Conservation (phyloP, 2,888 invertebrate species). For the Venustoraphidia nigricollis region DNA sequence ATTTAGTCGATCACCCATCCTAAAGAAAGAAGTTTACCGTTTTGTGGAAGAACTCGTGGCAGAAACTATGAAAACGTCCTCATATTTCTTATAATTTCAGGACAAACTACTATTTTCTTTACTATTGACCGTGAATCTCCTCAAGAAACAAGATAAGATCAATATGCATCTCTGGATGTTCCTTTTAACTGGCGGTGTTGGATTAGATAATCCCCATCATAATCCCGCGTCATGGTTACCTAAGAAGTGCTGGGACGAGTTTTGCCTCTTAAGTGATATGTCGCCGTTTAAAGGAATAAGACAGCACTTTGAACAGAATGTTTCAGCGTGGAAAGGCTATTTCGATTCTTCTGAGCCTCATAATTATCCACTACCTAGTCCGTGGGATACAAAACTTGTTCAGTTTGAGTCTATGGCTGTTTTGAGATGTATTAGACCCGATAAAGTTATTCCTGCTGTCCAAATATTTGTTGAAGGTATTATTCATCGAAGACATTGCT, state of each 20-base stretch:
- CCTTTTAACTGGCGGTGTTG: conserved; percentile 72
- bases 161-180: conserved; percentile 65
- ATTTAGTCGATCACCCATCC: no score
- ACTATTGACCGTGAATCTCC: conserved; percentile 54
- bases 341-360: conserved; percentile 69
- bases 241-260: conserved; percentile 58
- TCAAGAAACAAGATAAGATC: conserved; percentile 41
- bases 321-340: conserved; percentile 49
- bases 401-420: conserved; percentile 63
- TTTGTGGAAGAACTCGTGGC: no score
- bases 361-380: conserved; percentile 44
- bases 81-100: no score
- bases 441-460: conserved; percentile 72
- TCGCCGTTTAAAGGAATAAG: conserved; percentile 42
- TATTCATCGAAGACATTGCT: no score
- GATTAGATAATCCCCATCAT: conserved; percentile 53
- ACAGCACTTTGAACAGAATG: conserved; percentile 41
- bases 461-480: conserved; percentile 50
- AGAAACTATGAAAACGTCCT: no score
- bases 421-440: conserved; percentile 67
- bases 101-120: conserved; percentile 84
- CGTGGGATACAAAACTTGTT: conserved; percentile 46
- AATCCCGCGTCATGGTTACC: conserved; percentile 62
- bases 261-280: conserved; percentile 46
- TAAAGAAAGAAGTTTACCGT: no score